These are phyloP conservation scores for Danio choprae DNA, from an alignment of 2,797 vertebrate genomes.

Conservation along the genomic window DNA sequence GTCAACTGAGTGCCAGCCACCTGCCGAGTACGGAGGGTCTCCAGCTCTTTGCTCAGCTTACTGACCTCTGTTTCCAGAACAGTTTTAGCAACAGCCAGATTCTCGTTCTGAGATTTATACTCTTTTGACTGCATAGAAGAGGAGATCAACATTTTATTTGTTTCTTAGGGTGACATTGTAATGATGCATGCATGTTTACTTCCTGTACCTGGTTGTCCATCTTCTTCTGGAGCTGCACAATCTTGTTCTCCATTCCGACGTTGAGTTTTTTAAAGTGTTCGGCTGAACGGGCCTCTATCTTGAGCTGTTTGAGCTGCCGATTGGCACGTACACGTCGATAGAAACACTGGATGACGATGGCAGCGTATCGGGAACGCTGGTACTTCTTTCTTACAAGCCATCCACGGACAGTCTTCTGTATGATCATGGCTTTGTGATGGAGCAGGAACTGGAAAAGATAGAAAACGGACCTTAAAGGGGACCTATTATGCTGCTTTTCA, in stretches of 20 bases:
- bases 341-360: conserved; percentile 87
- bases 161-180: background rate
- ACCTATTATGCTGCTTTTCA: no score
- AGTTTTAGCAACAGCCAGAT: conserved; percentile 71
- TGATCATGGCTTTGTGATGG: conserved; percentile 89
- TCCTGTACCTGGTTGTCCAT: conserved; percentile 89
- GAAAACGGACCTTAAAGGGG: rapidly evolving
- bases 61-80: conserved; percentile 78
- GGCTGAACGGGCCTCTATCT: conserved; percentile 87
- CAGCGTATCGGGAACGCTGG: conserved; percentile 71
- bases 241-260: conserved; percentile 97
- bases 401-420: conserved; percentile 84
- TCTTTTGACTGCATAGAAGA: conserved; percentile 84
- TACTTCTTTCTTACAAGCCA: conserved; percentile 85
- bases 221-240: conserved; percentile 94
- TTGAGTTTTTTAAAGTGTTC: conserved; percentile 92
- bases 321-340: conserved; percentile 83
- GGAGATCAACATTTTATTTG: background rate
- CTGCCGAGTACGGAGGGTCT: conserved; percentile 70
- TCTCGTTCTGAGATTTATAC: conserved; percentile 80
- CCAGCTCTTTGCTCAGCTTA: conserved; percentile 87
- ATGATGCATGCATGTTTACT: background rate
- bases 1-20: conserved; percentile 68
- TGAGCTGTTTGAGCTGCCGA: conserved; percentile 83
- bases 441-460: conserved; percentile 79